Percentiles rank a stretch among this genome's conserved stretches.
These are phyloP conservation scores for Siderastrea siderea DNA, from an alignment of 92 coral and sea anemone genomes.

Conservation along the genomic window DNA sequence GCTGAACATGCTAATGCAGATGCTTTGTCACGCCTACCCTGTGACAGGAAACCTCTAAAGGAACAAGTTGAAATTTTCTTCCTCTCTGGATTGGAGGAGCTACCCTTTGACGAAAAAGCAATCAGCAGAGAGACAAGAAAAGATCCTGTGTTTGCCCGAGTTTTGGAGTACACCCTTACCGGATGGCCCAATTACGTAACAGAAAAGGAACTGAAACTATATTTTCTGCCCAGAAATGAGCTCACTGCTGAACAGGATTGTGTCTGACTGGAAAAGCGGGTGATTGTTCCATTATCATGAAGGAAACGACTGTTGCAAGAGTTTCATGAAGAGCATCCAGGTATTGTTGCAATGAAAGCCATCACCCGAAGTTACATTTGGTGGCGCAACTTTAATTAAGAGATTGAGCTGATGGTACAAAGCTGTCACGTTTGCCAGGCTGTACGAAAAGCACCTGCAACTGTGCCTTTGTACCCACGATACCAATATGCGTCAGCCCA, in stretches of 20 bases:
- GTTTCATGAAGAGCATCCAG: constrained; percentile 70
- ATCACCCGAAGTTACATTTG: constrained; percentile 66
- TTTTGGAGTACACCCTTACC: constrained; percentile 40
- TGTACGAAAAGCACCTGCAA: constrained; percentile 35
- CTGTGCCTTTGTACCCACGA: constrained; percentile 57
- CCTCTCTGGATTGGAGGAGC: constrained; percentile 38
- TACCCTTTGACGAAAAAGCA: constrained; percentile 48
- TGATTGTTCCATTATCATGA: constrained; percentile 45
- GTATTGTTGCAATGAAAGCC: constrained; percentile 65
- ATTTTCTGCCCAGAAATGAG: constrained; percentile 37
- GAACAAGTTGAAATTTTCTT: constrained; percentile 25
- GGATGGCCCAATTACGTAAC: constrained; percentile 46
- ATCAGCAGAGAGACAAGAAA: constrained; percentile 43
- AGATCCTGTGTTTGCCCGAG: constrained; percentile 59
- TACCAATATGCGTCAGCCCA: no score
- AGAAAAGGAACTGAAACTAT: constrained; percentile 51
- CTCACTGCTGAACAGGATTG: constrained; percentile 59
- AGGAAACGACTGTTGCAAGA: constrained; percentile 44
- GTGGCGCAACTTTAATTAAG: constrained; percentile 37
- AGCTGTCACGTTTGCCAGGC: constrained; percentile 57
- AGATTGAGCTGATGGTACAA: constrained; percentile 49
- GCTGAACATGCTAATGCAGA: constrained; percentile 71
- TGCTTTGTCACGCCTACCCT: constrained; percentile 62
- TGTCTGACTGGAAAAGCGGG: constrained; percentile 64
- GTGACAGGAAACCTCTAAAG: not conserved